These are phyloP conservation scores for Lasius platythorax DNA, from an alignment of 2,888 invertebrate genomes.

Conservation along the genomic window DNA sequence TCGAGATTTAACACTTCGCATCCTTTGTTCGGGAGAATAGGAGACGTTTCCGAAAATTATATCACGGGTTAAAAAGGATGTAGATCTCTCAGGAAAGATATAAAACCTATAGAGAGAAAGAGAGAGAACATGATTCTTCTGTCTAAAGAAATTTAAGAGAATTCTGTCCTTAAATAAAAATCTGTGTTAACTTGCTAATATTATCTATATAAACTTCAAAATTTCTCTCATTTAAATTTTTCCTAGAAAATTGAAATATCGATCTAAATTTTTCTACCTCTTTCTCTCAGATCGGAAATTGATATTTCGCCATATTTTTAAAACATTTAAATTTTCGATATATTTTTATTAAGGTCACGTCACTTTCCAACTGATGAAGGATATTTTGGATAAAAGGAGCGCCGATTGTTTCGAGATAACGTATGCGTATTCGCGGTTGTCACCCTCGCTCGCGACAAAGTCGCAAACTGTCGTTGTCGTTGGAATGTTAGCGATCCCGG, in stretches of 20 bases:
- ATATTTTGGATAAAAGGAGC: background rate
- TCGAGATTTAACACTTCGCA: constrained; percentile 25
- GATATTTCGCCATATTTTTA: too few species aligned
- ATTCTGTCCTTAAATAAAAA: too few species aligned
- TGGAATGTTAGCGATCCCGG: constrained; percentile 71
- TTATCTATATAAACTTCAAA: too few species aligned
- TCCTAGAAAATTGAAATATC: background rate
- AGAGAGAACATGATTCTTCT: too few species aligned
- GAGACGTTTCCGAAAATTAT: background rate
- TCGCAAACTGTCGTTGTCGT: constrained; percentile 48
- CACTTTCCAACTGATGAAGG: background rate
- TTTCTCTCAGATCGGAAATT: too few species aligned
- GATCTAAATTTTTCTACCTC: too few species aligned
- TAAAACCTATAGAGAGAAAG: too few species aligned
- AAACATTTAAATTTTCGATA: background rate
- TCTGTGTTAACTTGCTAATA: too few species aligned
- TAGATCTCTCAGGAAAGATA: too few species aligned
- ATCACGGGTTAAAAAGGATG: background rate
- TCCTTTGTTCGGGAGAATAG: background rate
- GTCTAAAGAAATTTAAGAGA: too few species aligned
- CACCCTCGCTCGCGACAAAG: background rate
- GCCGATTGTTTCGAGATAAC: background rate
- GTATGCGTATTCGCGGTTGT: background rate
- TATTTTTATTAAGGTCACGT: background rate
- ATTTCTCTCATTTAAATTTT: background rate